Evolutionary conservation across 92 coral and sea anemone species (phyloP).

Genomic region (Actinostola sp.): DNA sequence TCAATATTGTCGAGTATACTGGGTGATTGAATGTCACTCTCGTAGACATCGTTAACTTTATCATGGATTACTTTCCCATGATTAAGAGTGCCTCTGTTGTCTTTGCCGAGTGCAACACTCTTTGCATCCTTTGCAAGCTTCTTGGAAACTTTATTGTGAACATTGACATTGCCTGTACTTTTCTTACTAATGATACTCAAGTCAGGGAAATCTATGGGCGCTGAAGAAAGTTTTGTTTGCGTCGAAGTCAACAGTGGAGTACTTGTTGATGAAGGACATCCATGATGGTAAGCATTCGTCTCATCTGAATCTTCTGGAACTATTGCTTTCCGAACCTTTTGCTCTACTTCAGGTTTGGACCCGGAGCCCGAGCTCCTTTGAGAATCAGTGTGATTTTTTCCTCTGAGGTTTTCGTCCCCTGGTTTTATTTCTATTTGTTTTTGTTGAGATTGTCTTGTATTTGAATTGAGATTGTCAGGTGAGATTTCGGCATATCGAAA

Average conservation of each 20-base stretch:
- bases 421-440: neutral
- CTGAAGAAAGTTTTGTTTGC: neutral
- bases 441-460: neutral
- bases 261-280: conserved; percentile 76
- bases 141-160: neutral
- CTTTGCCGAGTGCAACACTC: too few species aligned
- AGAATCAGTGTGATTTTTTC: neutral
- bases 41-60: neutral
- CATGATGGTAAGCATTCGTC: conserved; percentile 45
- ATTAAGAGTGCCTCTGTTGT: neutral
- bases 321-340: neutral
- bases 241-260: conserved; percentile 50
- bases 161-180: neutral
- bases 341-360: neutral
- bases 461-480: conserved; percentile 14
- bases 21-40: neutral
- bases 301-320: conserved; percentile 8
- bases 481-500: conserved; percentile 72
- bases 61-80: neutral
- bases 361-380: conserved; percentile 1
- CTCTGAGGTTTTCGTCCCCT: neutral
- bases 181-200: conserved; percentile 23
- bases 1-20: neutral
- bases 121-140: neutral
- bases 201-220: conserved; percentile 3